A percentile compares a stretch with the other conserved stretches of the same genome.
Conservation (phyloP, 2,797 vertebrate genomes). For the Knipowitschia caucasica region DNA sequence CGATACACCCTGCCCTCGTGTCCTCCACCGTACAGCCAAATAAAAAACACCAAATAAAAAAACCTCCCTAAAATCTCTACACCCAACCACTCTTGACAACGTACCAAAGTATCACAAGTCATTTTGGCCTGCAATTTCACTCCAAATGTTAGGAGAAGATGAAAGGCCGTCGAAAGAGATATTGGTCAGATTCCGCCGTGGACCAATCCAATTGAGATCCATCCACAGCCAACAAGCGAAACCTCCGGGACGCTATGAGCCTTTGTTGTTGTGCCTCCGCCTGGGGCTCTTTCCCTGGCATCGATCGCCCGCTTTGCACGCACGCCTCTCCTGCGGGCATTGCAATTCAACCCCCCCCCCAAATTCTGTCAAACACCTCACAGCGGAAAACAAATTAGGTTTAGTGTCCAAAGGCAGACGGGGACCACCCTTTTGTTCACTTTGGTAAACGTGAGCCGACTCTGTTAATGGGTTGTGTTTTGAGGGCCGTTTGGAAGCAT, state of each 20-base stretch:
- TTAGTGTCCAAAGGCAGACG: slow-evolving; percentile 14
- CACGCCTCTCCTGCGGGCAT: slow-evolving; percentile 34
- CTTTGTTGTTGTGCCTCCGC: slow-evolving; percentile 45
- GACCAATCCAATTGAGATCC: not conserved
- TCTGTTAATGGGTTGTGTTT: not conserved
- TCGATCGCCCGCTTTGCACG: slow-evolving; percentile 42
- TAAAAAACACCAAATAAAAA: slow-evolving; percentile 15
- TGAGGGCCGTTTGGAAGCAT: not conserved
- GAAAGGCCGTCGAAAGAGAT: slow-evolving; percentile 7
- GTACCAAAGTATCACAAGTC: slow-evolving; percentile 5
- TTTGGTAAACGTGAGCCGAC: not conserved
- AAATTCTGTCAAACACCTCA: slow-evolving; percentile 24
- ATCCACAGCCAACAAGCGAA: slow-evolving; percentile 9
- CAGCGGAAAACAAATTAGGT: slow-evolving; percentile 23
- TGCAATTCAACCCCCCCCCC: slow-evolving; percentile 25
- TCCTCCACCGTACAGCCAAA: slow-evolving; percentile 45
- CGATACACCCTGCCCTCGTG: slow-evolving; percentile 41
- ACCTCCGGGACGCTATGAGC: slow-evolving; percentile 11
- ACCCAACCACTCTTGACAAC: slow-evolving; percentile 29
- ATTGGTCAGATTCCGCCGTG: slow-evolving; percentile 13
- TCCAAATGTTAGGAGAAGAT: not conserved
- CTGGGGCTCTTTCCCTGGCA: slow-evolving; percentile 40
- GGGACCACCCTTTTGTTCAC: slow-evolving; percentile 4
- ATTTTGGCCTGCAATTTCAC: slow-evolving; percentile 3
- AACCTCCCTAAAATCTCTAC: not conserved